phyloP scores from a whole-genome alignment of 2,113 vertebrate genomes.

The Odocoileus hemionus region DNA sequence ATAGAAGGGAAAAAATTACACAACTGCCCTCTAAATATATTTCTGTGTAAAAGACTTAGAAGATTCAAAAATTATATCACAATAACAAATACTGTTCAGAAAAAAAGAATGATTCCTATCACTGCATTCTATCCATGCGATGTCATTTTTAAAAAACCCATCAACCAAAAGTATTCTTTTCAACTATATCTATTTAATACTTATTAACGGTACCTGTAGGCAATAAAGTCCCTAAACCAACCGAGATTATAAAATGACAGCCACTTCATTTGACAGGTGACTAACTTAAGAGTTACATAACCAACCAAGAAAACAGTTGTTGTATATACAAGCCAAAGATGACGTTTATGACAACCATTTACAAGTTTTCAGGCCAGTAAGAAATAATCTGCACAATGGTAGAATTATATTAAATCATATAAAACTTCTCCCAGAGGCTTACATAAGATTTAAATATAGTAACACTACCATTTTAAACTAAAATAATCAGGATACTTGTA shows the following conservation, averaged over 20 bases:
- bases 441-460: slow-evolving; percentile 32
- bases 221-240: slow-evolving; percentile 17
- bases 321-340: not conserved
- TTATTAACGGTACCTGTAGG: not conserved
- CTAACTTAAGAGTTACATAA: slow-evolving; percentile 16
- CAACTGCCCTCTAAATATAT: slow-evolving; percentile 19
- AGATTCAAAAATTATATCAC: not conserved
- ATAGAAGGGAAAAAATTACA: not conserved
- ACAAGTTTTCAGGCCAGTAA: slow-evolving; percentile 12
- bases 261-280: slow-evolving; percentile 30
- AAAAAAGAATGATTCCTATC: not conserved
- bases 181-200: not conserved
- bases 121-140: not conserved
- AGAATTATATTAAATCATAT: slow-evolving; percentile 20
- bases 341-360: slow-evolving; percentile 21
- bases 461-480: slow-evolving; percentile 20
- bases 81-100: not conserved
- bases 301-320: not conserved
- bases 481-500: not conserved
- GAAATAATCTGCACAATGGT: slow-evolving; percentile 20
- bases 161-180: slow-evolving; percentile 29
- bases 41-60: not conserved
- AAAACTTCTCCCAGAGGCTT: slow-evolving; percentile 14
- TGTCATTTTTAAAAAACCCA: slow-evolving; percentile 16
- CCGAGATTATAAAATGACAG: not conserved